Conservation (phyloP, 1,140 invertebrate species). For the Eurosta solidaginis region DNA sequence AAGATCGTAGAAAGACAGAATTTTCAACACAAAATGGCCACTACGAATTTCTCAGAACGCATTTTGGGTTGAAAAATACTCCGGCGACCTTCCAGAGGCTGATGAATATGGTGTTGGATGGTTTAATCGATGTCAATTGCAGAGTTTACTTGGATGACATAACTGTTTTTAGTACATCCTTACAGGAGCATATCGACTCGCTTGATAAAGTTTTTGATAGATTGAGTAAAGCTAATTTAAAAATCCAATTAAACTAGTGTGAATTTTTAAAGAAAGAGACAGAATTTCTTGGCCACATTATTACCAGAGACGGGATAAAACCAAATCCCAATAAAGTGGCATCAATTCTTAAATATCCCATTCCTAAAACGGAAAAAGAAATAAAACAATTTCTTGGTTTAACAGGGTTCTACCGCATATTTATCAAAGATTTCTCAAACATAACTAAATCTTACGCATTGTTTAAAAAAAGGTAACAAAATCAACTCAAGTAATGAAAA, state of each 20-base stretch:
- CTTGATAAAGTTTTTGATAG: constrained; percentile 48
- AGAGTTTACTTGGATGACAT: constrained; percentile 61
- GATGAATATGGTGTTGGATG: constrained; percentile 54
- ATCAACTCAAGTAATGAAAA: neutral
- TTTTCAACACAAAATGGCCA: constrained; percentile 56
- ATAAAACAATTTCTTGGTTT: constrained; percentile 49
- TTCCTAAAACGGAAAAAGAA: constrained; percentile 44
- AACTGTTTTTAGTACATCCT: constrained; percentile 49
- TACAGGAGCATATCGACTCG: constrained; percentile 52
- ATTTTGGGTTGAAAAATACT: too few species aligned
- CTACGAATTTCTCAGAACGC: constrained; percentile 58
- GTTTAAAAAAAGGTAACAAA: constrained; percentile 29
- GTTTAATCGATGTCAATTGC: constrained; percentile 44
- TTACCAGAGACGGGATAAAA: constrained; percentile 42
- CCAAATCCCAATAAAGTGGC: constrained; percentile 41
- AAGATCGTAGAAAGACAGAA: constrained; percentile 60
- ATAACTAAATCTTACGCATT: constrained; percentile 28
- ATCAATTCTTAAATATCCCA: constrained; percentile 41
- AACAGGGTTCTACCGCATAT: too few species aligned
- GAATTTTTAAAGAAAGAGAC: constrained; percentile 48
- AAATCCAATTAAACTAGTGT: constrained; percentile 48
- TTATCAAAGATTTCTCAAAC: constrained; percentile 35
- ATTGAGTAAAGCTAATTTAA: constrained; percentile 46
- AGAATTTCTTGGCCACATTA: constrained; percentile 47
- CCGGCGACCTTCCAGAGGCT: constrained; percentile 60